Conservation (phyloP, 2,888 invertebrate species). For the Ormyrus thymus region DNA sequence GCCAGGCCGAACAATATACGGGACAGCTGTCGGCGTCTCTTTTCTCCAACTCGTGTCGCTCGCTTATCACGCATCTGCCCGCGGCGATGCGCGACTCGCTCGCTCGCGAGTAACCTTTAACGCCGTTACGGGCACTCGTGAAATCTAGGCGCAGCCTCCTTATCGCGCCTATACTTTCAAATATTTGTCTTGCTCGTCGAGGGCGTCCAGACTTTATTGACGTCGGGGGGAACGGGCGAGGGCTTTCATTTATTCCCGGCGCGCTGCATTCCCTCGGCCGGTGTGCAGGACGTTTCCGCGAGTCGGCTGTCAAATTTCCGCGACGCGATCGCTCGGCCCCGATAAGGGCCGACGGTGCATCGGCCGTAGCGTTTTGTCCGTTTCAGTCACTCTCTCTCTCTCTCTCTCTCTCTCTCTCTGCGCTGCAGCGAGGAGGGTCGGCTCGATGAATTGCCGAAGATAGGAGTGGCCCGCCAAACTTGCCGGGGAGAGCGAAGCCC, state of each 20-base stretch:
- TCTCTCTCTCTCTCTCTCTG: no score
- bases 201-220: constrained; percentile 1
- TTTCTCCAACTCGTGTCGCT: constrained; percentile 3
- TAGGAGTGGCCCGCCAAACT: constrained; percentile 1
- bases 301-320: constrained; percentile 36
- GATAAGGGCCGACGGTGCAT: background rate
- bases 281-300: background rate
- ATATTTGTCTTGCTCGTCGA: constrained; percentile 43
- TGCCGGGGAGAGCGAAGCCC: background rate
- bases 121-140: background rate
- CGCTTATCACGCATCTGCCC: constrained; percentile 38
- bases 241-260: constrained; percentile 2
- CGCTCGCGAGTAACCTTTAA: background rate
- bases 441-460: constrained; percentile 42
- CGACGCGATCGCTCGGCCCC: background rate
- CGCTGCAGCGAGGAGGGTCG: background rate
- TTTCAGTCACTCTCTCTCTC: no score
- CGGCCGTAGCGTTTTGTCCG: no score
- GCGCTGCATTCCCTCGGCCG: background rate
- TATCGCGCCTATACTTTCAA: constrained; percentile 35
- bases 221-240: constrained; percentile 12
- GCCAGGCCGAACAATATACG: constrained; percentile 51
- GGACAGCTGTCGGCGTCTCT: constrained; percentile 26
- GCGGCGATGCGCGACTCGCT: background rate
- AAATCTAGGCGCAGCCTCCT: constrained; percentile 8